These are phyloP conservation scores for Drosophila pseudoananassae DNA, from an alignment of 1,140 invertebrate genomes.

Conservation along the genomic window DNA sequence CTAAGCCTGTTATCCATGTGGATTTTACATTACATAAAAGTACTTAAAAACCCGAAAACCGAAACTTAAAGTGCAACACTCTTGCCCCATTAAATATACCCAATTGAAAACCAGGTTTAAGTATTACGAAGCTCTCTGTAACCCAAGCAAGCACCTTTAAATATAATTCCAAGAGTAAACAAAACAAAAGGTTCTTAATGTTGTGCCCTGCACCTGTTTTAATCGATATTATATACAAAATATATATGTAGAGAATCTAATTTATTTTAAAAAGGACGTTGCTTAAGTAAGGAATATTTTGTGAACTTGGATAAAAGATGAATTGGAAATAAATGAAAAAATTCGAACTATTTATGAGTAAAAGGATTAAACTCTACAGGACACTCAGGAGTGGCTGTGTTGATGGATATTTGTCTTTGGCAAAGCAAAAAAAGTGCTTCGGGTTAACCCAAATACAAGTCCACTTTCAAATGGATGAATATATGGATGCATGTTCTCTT, in stretches of 20 bases:
- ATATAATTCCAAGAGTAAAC: conserved; percentile 48
- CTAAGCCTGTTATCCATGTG: conserved; percentile 45
- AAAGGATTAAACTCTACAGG: no score
- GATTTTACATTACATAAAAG: conserved; percentile 31
- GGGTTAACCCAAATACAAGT: conserved; percentile 10
- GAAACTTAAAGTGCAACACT: conserved; percentile 4
- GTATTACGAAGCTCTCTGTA: conserved; percentile 52
- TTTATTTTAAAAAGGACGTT: conserved; percentile 37
- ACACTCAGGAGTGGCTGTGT: no score
- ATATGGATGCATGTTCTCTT: conserved; percentile 24
- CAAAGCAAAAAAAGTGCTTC: background rate
- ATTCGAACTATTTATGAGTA: background rate
- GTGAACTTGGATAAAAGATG: conserved; percentile 31
- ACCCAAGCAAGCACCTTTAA: conserved; percentile 37
- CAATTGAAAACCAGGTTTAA: conserved; percentile 37
- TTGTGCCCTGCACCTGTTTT: conserved; percentile 45
- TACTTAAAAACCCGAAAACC: conserved; percentile 11
- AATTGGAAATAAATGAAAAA: conserved; percentile 34
- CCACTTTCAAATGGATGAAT: conserved; percentile 27
- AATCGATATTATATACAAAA: conserved; percentile 48
- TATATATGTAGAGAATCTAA: conserved; percentile 24
- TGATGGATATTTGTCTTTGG: background rate
- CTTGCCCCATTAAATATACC: conserved; percentile 18
- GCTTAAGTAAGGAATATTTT: conserved; percentile 26
- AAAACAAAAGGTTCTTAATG: conserved; percentile 39